These are phyloP conservation scores for Hirtodrosophila trivittata DNA, from an alignment of 2,888 invertebrate genomes.

Conservation along the genomic window DNA sequence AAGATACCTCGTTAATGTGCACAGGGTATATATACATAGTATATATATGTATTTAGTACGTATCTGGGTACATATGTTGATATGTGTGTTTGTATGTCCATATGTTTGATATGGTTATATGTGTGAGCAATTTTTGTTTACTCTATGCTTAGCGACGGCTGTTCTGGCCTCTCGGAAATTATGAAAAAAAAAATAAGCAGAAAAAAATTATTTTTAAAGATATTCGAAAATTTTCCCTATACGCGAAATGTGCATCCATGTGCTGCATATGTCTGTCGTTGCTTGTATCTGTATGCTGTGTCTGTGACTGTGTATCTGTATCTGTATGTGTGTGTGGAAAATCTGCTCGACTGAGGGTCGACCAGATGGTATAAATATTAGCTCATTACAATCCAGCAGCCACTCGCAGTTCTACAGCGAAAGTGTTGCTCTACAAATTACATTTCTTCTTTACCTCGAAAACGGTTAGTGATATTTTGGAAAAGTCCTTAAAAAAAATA, in stretches of 20 bases:
- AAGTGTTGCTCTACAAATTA: slow-evolving; percentile 84
- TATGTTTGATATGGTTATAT: slow-evolving; percentile 21
- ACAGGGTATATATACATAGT: background rate
- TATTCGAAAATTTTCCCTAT: slow-evolving; percentile 69
- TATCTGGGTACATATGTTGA: background rate
- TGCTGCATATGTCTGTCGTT: slow-evolving; percentile 53
- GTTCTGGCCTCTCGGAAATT: slow-evolving; percentile 55
- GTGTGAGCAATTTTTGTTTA: slow-evolving; percentile 67
- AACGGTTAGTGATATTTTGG: slow-evolving; percentile 78
- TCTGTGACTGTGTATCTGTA: slow-evolving; percentile 1
- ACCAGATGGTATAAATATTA: slow-evolving; percentile 84
- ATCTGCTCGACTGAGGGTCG: slow-evolving; percentile 71
- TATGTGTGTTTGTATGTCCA: slow-evolving; percentile 13
- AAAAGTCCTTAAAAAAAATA: background rate
- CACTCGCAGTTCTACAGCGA: slow-evolving; percentile 85
- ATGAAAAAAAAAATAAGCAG: slow-evolving; percentile 55
- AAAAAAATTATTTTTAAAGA: slow-evolving; percentile 74
- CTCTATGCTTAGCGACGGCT: slow-evolving; percentile 56
- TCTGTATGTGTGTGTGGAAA: slow-evolving; percentile 39
- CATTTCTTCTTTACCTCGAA: slow-evolving; percentile 74
- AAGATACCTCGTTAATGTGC: no score
- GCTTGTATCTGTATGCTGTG: slow-evolving; percentile 23
- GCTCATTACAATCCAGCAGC: slow-evolving; percentile 82
- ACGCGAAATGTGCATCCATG: slow-evolving; percentile 75
- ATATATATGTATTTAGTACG: slow-evolving; percentile 5